Base-by-base conservation (phyloP, 2,888 invertebrate species). In the Campoplex capitator region DNA sequence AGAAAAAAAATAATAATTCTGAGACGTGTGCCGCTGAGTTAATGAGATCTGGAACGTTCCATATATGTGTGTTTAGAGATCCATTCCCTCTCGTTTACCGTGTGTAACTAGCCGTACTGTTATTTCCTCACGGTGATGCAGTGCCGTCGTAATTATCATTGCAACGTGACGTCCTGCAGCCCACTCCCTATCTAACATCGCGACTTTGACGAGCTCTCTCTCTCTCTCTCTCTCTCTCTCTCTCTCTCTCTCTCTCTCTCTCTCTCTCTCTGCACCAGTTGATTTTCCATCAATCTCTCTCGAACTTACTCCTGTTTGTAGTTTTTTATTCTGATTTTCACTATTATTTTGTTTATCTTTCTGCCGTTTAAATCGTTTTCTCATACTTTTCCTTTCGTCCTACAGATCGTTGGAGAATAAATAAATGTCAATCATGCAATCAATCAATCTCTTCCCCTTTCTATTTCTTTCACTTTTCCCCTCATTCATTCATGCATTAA, bases 91-190 rank as follows among this genome's bases (percentile, higher is more conserved):
- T 79, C 35, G 45, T 77, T 84, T 45, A 42, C 68, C 28, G 23
- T 74, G 70, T 78, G 78, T 70, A 77, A 71, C 58, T 78, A 65
- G 38, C 70, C 78, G 56, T 70, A 65, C 62, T 74, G 62, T 51
- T 70, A 87, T 82, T 81, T 84, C 70, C 73, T 74, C 81, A 54
- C 42, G 54, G 32, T 51, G 48, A 32, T 65, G 71, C 83, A 58
- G 35, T 58, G 56, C 42, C 51, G 45, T 79, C 45, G 75, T 86
- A 84, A 87, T 87, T 84, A 82, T 56, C n/a, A 45, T 73, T 80
- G 51, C 65, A 68, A 54, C 84, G 86, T 78, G 76, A 81, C 67
- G 75, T 68, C 48, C 48, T 45, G 23, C 28, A 28, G 45, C 70
- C 67, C 38, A 65, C 3, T 48, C 68, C 38, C 28, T 16, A 77